Evolutionary conservation across 2,113 vertebrate genomes (phyloP).

Genomic region (Hippocampus comes): DNA sequence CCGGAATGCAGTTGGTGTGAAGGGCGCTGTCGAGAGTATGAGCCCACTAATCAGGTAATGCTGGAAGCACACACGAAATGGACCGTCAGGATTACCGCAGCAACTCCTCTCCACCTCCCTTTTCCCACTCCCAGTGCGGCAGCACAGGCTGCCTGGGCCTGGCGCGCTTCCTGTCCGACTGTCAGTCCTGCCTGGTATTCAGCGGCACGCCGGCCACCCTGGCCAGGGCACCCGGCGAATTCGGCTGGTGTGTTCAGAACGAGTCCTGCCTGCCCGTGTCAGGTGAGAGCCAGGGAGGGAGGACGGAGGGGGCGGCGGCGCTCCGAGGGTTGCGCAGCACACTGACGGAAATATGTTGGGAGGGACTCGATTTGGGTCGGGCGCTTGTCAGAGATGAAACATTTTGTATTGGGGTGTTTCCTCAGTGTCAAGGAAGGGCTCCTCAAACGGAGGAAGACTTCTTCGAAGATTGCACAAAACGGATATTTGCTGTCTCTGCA

Average conservation of each 20-base stretch:
- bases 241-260: conserved; percentile 93
- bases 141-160: conserved; percentile 85
- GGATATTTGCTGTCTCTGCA: no score
- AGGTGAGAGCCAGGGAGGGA: conserved; percentile 75
- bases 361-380: conserved; percentile 43
- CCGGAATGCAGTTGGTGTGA: conserved; percentile 90
- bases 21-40: conserved; percentile 82
- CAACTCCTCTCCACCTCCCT: neutral
- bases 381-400: conserved; percentile 32
- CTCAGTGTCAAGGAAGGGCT: conserved; percentile 1
- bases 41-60: conserved; percentile 74
- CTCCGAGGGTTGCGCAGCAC: conserved; percentile 6
- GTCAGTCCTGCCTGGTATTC: conserved; percentile 87
- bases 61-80: neutral
- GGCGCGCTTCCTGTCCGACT: conserved; percentile 84
- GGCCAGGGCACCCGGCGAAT: conserved; percentile 74
- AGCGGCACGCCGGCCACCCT: conserved; percentile 71
- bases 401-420: neutral
- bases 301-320: conserved; percentile 46
- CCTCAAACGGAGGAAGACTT: neutral
- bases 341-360: conserved; percentile 33
- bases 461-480: neutral
- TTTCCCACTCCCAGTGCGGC: conserved; percentile 74
- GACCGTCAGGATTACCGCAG: neutral
- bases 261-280: conserved; percentile 85